Base-by-base conservation (phyloP, 2,888 invertebrate genomes). In the Andrena praecox region DNA sequence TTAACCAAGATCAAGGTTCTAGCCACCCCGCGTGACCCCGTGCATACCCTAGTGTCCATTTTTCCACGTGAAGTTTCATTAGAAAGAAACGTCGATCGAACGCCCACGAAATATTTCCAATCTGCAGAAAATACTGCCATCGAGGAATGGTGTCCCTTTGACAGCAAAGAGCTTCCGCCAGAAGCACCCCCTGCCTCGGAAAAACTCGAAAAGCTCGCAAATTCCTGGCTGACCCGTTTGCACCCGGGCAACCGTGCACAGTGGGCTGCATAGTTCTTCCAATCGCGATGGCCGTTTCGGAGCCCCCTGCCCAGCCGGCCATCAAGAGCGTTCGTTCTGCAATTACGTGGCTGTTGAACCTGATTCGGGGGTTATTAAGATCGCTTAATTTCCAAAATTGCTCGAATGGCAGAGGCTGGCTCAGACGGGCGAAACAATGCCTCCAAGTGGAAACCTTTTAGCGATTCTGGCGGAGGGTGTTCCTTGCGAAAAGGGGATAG, bases 321-420 rank as follows among this genome's bases (percentile, higher is more conserved):
- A 42, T 42, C 42, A 42, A 42, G 42, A 16, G 16, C 12, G 42
- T 33, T 63, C 50, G 63, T 24, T 20, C 31, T 62, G 33, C 24
- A 48, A 63, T 31, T 33, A 64, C 31, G 33, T 20, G 50, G 33
- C 63, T 62, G 48, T 12, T 27, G 20, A 29, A 29, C 20, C 48
- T 71, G 29, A n/a, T 5, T 24, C 24, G 24, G 31, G 10, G 24
- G 48, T 42, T 42, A 50, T 62, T 31, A 24, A 62, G 71, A 71
- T 62, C 62, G 50, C 62, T 62, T 48, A 62, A 71, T 71, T 71
- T 62, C 8, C 16, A 71, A 71, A 71, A 71, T 71, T 52, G 24
- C 63, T 33, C 48, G 31, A 29, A 27, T 10, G 29, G 12, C 24
- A 8, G 54, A 20, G 54, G 27, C 60, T 60, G 59, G 29, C 20